Base-by-base conservation (phyloP, 2,888 invertebrate species). In the Exephanes ischioxanthus region DNA sequence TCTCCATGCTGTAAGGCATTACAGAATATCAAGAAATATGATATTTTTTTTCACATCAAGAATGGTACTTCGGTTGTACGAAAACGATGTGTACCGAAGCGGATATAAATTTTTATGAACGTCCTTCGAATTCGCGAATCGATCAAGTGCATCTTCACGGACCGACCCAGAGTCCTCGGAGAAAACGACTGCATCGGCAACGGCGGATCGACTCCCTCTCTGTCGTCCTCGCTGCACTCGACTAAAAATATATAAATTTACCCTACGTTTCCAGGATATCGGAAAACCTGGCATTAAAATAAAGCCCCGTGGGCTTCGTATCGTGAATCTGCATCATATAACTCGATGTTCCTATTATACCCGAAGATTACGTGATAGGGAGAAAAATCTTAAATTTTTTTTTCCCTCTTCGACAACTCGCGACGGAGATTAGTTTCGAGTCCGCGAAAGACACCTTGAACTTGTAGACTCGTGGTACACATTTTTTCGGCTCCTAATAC, bases 231-330 rank as follows among this genome's bases (percentile, higher is more conserved):
- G 16, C 58, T 72, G 75, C 73, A 75, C 41, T 67, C 70, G 58
- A 61, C 58, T 79, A 67, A 76, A 80, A 72, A 80, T 77, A 85
- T 83, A 80, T 80, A 80, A 72, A 76, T 84, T 72, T 77, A 80
- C 71, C 53, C 76, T 55, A 37, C 41, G 67, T 77, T 85, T 58
- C 83, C 80, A 72, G 83, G 76, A 80, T 83, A 85, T 85, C 81
- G 78, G 83, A 78, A 81, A 83, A 80, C 30, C 33, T 67, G 67
- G 77, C 72, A 77, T 83, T 76, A 83, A 85, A 85, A 85, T 83
- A 80, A 85, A 76, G 58, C 45, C 45, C 80, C 72, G 76, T 72
- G 76, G 72, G 79, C 55, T 80, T 51, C 45, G 51, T 19, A 53
- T 72, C n/a, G 26, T 70, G 9, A 55, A 41, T 41, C 26, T 58